Percentiles rank a stretch among this genome's conserved stretches.
phyloP scores from a whole-genome alignment of 2,888 invertebrate genomes.

The Petrolisthes cinctipes region DNA sequence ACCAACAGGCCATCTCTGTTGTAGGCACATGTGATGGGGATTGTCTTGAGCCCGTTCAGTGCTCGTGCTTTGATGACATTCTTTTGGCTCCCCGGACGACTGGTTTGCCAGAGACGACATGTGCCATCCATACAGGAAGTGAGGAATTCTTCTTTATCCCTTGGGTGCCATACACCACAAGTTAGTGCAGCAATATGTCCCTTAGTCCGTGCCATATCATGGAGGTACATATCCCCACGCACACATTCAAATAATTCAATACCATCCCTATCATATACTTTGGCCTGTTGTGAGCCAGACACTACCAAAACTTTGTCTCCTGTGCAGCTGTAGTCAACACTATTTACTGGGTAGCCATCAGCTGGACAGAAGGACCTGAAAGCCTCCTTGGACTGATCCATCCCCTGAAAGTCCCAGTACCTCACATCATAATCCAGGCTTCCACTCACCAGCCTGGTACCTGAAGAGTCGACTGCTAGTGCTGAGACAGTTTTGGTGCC shows the following conservation, averaged over 20 bases:
- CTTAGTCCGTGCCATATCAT: conserved; percentile 92
- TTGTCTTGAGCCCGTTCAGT: conserved; percentile 86
- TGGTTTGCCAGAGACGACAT: conserved; percentile 88
- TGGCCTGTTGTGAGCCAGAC: conserved; percentile 88
- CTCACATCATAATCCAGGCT: conserved; percentile 96
- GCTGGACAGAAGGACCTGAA: conserved; percentile 95
- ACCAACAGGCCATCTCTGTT: conserved; percentile 88
- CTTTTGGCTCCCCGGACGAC: conserved; percentile 79
- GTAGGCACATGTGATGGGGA: conserved; percentile 86
- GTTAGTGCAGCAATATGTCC: conserved; percentile 94
- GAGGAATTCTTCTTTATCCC: conserved; percentile 89
- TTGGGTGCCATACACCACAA: conserved; percentile 94
- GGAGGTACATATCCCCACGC: conserved; percentile 95
- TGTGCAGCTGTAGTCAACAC: conserved; percentile 90
- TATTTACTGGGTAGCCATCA: conserved; percentile 91
- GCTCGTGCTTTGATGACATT: conserved; percentile 88
- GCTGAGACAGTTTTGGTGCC: conserved; percentile 91
- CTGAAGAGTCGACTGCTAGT: conserved; percentile 91
- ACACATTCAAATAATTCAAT: conserved; percentile 92
- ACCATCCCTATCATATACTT: conserved; percentile 93
- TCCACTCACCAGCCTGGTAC: conserved; percentile 89
- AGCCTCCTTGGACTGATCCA: conserved; percentile 92
- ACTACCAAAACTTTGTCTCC: conserved; percentile 94
- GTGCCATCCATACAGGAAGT: conserved; percentile 96
- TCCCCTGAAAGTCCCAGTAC: conserved; percentile 99